Conservation (phyloP, 2,797 vertebrate species). For the Morelia viridis region DNA sequence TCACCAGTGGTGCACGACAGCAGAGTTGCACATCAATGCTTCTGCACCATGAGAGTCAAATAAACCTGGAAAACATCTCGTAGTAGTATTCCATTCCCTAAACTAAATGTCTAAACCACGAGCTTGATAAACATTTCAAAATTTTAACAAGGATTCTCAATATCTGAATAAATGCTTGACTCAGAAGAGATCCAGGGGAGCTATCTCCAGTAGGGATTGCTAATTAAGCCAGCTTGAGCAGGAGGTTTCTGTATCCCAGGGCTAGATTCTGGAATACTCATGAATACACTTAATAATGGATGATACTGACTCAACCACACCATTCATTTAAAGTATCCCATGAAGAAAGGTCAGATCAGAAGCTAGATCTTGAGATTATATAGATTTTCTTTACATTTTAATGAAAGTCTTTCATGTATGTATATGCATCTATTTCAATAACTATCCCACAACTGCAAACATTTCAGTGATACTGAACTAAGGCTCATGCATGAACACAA, state of each 20-base stretch:
- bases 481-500: neutral
- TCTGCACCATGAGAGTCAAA: neutral
- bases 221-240: neutral
- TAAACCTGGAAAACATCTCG: neutral
- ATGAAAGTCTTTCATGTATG: neutral
- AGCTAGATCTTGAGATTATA: neutral
- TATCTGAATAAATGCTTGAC: neutral
- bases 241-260: neutral
- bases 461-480: neutral
- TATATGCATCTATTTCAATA: neutral
- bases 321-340: neutral
- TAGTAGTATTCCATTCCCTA: neutral
- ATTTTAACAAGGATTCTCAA: neutral
- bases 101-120: neutral
- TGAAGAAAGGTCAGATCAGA: neutral
- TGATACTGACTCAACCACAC: neutral
- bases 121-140: neutral
- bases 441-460: neutral
- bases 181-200: neutral
- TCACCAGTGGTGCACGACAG: neutral
- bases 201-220: neutral
- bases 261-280: neutral
- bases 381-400: neutral
- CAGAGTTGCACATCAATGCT: neutral
- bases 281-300: neutral